A percentile compares a stretch with the other conserved stretches of the same genome.
phyloP scores from a whole-genome alignment of 2,797 vertebrate species.

The Oceanodroma leucorhoa region DNA sequence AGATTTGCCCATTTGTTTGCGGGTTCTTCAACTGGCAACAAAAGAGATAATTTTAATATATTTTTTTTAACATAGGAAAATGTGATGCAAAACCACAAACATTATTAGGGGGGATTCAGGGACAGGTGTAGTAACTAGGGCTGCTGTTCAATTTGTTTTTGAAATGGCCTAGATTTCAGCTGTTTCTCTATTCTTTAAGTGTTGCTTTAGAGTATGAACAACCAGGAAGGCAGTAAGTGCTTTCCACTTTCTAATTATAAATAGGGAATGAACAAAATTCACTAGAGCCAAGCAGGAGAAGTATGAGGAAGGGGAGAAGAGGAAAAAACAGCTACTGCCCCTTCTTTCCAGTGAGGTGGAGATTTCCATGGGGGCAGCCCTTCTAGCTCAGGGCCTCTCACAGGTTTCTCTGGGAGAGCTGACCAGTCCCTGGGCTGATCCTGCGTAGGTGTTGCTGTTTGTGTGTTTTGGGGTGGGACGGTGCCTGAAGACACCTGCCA shows the following conservation, averaged over 20 bases:
- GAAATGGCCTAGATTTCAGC: background rate
- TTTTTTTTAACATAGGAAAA: conserved; percentile 21
- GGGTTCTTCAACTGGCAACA: conserved; percentile 33
- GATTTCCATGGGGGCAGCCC: background rate
- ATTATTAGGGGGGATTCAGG: background rate
- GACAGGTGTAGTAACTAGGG: conserved; percentile 3
- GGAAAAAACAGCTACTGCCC: background rate
- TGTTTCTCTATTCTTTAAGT: background rate
- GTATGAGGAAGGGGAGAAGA: background rate
- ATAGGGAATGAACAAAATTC: background rate
- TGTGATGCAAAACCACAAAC: conserved; percentile 39
- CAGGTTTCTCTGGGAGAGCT: background rate
- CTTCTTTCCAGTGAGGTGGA: background rate
- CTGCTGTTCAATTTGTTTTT: background rate
- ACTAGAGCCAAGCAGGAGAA: background rate
- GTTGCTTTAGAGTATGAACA: background rate
- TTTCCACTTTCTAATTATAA: background rate
- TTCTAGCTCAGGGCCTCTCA: background rate
- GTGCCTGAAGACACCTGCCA: background rate
- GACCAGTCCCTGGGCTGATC: background rate
- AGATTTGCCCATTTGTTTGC: conserved; percentile 38
- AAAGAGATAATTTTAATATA: background rate
- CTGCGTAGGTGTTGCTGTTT: background rate
- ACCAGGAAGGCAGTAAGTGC: background rate
- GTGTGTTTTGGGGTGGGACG: background rate